Evolutionary conservation across 1,140 invertebrate genomes (phyloP), one percentile per base, ranked within the genome.

Genomic region (Trichonephila inaurata): DNA sequence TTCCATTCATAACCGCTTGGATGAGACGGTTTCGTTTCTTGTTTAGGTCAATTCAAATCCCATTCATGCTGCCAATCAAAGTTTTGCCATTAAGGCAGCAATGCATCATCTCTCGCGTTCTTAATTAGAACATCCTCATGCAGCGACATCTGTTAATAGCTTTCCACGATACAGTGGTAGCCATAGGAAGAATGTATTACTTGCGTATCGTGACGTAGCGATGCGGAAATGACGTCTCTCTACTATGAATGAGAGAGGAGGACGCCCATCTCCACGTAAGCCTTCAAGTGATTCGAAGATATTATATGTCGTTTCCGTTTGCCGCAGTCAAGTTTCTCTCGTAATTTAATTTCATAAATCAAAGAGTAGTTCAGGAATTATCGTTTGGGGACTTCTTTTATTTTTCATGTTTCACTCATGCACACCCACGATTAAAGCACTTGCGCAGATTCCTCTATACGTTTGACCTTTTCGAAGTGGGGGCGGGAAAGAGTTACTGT

Each of bases 381-480:
- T 77, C 72, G 28, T 51, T 51, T 10, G 51, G 51, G 7, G 51
- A 51, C 7, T 1, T 7, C 10, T 28, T 18, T 77, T 69, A 24
- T 69, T 69, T n/a, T 4, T 10, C 66, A 7, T 24, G 16, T 40
- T 33, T 18, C 28, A 4, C 72, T 7, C 18, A 33, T 77, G 33
- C 72, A 77, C 72, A 77, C 72, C 28, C 72, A 40, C 62, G 44
- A 44, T 64, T 16, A 88, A 33, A 88, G 89, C 89, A 91, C 89
- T 91, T 91, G 89, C 89, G 89, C 89, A 91, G 77, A 82, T 28
- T 91, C n/a, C 28, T 24, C 28, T 91, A 91, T 51, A 58, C 89
- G 89, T 91, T 91, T 91, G 89, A 91, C 89, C 89, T 91, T 91
- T 91, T 61, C 89, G 3, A 21, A 40, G 86, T 40, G 86, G 86